phyloP scores from a whole-genome alignment of 2,113 vertebrate genomes.

The Halichoerus grypus region DNA sequence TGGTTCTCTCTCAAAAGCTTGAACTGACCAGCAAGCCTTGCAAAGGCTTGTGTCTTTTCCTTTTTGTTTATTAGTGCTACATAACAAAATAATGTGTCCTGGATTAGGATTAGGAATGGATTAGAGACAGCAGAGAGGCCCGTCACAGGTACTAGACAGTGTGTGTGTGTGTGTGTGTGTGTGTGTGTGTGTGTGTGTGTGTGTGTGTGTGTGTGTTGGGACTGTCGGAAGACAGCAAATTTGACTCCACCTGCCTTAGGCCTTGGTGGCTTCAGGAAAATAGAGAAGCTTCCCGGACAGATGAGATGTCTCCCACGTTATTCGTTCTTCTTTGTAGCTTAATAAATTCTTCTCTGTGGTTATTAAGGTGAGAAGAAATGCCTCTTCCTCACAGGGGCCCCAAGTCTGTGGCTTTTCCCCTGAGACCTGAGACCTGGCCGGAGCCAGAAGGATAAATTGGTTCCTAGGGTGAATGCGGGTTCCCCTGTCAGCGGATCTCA shows the following conservation, averaged over 20 bases:
- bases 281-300: neutral
- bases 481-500: neutral
- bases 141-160: neutral
- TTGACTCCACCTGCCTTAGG: constrained; percentile 59
- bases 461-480: neutral
- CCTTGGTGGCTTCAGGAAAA: constrained; percentile 1
- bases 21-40: constrained; percentile 59
- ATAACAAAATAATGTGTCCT: constrained; percentile 77
- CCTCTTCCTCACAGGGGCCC: neutral
- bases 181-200: neutral
- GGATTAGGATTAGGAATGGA: constrained; percentile 72
- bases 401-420: neutral
- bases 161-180: constrained; percentile 54
- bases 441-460: neutral
- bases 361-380: neutral
- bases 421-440: neutral
- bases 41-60: constrained; percentile 49
- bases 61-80: constrained; percentile 72
- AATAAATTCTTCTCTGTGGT: neutral
- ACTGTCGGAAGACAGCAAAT: neutral
- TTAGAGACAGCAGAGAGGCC: constrained; percentile 61
- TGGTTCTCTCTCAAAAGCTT: constrained; percentile 56
- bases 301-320: neutral
- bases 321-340: neutral
- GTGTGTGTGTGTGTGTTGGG: constrained; percentile 42